Conservation (phyloP, 2,888 invertebrate species). For the Netelia fuscicornis region DNA sequence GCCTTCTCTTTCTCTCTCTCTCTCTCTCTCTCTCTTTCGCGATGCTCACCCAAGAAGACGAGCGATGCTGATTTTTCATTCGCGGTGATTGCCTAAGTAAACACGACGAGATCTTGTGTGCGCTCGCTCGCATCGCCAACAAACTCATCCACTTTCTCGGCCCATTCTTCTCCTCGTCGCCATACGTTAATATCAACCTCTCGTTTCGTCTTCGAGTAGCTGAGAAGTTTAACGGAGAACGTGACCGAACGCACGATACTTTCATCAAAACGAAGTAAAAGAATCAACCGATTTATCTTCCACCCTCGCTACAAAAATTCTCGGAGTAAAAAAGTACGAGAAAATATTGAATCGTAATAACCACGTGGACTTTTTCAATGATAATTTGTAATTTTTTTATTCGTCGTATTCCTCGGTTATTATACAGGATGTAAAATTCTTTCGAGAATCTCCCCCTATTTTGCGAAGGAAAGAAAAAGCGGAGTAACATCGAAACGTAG, state of each 20-base stretch:
- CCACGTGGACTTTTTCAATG: constrained; percentile 43
- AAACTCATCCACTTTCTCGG: constrained; percentile 48
- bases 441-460: not conserved
- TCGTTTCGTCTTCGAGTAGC: constrained; percentile 17
- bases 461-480: not conserved
- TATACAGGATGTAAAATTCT: no score
- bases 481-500: not conserved
- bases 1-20: constrained; percentile 38
- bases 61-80: constrained; percentile 70
- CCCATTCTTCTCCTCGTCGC: constrained; percentile 49
- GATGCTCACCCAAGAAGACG: constrained; percentile 57
- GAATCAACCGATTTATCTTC: no score
- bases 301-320: no score
- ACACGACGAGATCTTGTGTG: constrained; percentile 70
- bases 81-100: constrained; percentile 78
- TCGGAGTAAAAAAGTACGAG: not conserved
- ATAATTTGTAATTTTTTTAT: not conserved
- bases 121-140: constrained; percentile 45
- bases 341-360: not conserved
- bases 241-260: no score
- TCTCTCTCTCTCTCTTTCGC: constrained; percentile 20
- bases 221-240: not conserved
- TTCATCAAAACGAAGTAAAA: no score
- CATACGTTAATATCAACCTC: not conserved
- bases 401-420: no score